Evolutionary conservation across 2,797 vertebrate genomes (phyloP).

Genomic region (Gymnoscopelus braueri): DNA sequence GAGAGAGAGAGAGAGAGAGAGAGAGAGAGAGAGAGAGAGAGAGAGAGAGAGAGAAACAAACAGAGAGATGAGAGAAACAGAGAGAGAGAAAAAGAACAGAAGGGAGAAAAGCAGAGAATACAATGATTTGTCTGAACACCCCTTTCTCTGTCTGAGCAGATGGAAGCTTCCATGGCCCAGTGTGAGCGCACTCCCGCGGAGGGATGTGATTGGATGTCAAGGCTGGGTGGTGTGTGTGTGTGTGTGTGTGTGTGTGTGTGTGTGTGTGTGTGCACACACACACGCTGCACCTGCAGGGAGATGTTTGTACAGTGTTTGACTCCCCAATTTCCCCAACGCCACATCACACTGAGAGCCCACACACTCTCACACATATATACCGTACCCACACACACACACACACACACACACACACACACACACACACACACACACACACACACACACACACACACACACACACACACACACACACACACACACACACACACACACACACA

Average conservation of each 20-base stretch:
- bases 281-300: too few relatives aligned
- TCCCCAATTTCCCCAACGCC: too few relatives aligned
- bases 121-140: not conserved
- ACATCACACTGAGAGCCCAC: too few relatives aligned
- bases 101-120: not conserved
- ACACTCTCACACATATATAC: not conserved
- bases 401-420: constrained; percentile 1
- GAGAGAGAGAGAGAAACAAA: too few relatives aligned
- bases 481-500: too few relatives aligned
- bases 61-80: too few relatives aligned
- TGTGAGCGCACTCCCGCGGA: not conserved
- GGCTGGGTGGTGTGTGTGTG: not conserved
- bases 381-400: not conserved
- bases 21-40: too few relatives aligned
- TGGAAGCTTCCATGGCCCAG: not conserved
- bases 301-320: too few relatives aligned
- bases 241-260: not conserved
- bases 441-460: not conserved
- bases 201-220: not conserved
- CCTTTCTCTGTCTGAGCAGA: not conserved
- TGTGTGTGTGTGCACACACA: not conserved
- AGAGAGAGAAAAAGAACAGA: too few relatives aligned
- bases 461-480: not conserved
- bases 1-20: not conserved
- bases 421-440: too few relatives aligned